Evolutionary conservation across 2,797 vertebrate genomes (phyloP).

Genomic region (Netta rufina): DNA sequence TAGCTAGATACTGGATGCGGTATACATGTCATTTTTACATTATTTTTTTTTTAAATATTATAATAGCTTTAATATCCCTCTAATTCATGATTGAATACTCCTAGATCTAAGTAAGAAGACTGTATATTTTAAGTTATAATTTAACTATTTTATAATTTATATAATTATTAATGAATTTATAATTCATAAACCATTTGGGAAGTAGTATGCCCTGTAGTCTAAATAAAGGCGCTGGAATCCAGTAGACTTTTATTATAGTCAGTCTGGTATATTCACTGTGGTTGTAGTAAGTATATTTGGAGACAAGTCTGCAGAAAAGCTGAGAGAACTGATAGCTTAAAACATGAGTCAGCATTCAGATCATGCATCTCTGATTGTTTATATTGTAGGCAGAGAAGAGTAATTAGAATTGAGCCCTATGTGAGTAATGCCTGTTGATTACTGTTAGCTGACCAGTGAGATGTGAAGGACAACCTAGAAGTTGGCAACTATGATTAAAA

Average conservation of each 20-base stretch:
- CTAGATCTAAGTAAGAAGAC: background rate
- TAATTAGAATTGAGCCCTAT: slow-evolving; percentile 73
- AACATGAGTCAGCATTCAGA: slow-evolving; percentile 46
- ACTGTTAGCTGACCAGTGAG: slow-evolving; percentile 80
- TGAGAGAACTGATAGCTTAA: slow-evolving; percentile 10
- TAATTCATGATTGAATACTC: background rate
- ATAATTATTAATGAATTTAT: background rate
- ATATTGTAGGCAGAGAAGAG: slow-evolving; percentile 46
- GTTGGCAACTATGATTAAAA: slow-evolving; percentile 72
- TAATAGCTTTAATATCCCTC: background rate
- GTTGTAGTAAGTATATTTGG: background rate
- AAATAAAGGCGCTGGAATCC: background rate
- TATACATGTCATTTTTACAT: accelerated
- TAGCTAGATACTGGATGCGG: background rate
- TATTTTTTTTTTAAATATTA: background rate
- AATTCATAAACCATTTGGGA: background rate
- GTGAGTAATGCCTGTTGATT: slow-evolving; percentile 75
- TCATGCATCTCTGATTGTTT: slow-evolving; percentile 40
- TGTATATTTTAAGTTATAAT: background rate
- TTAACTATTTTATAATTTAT: background rate
- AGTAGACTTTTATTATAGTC: background rate
- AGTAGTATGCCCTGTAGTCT: background rate
- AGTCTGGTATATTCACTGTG: background rate
- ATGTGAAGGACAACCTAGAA: slow-evolving; percentile 85
- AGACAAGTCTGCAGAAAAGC: background rate